Evolutionary conservation across 2,113 vertebrate species (phyloP), one percentile per base, ranked within the genome.

Genomic region (Noctilio leporinus): DNA sequence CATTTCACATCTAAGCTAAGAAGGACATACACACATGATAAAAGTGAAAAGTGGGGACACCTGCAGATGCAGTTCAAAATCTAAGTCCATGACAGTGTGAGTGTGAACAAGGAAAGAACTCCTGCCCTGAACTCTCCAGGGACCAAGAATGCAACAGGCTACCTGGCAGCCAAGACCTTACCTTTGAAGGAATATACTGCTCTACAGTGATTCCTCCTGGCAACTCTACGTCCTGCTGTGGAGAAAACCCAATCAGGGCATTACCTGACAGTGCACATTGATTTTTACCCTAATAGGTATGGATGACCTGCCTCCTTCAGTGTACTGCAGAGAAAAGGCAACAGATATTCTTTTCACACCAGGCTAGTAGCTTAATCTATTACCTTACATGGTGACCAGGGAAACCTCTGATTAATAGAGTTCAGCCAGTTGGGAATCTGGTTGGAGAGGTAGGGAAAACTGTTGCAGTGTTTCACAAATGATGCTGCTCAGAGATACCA

Each of bases 201-300:
- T 53, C 45, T 2, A 12, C n/a, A 15, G 35, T 26, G 38, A 91
- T 73, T 49, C 26, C n/a, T 76, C 45, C 28, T 10, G 38, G n/a
- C 47, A 85, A 65, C 47, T 43, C 45, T n/a, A 43, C 30, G 35
- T 14, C 76, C 82, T 83, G 24, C 43, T n/a, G 20, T 47, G 45
- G 81, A 91, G 89, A 93, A 93, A 92, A 89, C 83, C 87, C 95
- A 77, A 87, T 85, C 84, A 92, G 80, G 53, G 75, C 26, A 89
- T 95, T 89, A 67, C 84, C 28, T 87, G 83, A 87, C 86, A 87
- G 80, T 59, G 45, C 76, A 73, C 55, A 94, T 92, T 73, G 92
- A 97, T 94, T 97, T 95, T 43, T 80, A 7, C 53, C 49, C 83
- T 97, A 95, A 96, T 87, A 93, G 59, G 33, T 94, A 96, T 96